Conservation (phyloP, 2,113 vertebrate species). For the Zosterops japonicus region DNA sequence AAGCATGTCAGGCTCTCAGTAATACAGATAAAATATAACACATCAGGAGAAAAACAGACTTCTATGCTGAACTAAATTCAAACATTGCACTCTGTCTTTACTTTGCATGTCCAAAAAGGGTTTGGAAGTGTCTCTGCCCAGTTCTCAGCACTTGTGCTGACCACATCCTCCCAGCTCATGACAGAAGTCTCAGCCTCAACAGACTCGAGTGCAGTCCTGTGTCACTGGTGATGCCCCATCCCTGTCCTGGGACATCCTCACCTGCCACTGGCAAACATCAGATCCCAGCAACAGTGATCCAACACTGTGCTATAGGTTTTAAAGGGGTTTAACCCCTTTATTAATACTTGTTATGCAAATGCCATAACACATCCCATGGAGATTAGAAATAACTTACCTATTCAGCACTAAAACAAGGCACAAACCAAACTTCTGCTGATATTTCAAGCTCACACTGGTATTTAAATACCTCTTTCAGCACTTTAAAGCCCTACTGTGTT, state of each 20-base stretch:
- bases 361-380: fast-evolving
- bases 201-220: fast-evolving
- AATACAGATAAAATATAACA: background rate
- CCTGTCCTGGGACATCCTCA: background rate
- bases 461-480: background rate
- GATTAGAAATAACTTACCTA: background rate
- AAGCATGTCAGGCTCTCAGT: fast-evolving
- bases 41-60: background rate
- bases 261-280: background rate
- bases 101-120: background rate
- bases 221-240: fast-evolving
- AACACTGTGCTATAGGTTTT: fast-evolving
- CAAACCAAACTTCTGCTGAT: background rate
- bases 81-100: background rate
- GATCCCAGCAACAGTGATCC: background rate
- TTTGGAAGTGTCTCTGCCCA: background rate
- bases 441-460: background rate
- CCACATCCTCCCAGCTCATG: background rate
- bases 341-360: background rate
- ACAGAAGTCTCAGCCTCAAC: background rate
- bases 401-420: background rate
- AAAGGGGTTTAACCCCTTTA: background rate
- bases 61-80: background rate
- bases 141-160: background rate
- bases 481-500: background rate